phyloP scores from a whole-genome alignment of 2,113 vertebrate species.

The Echinops telfairi region DNA sequence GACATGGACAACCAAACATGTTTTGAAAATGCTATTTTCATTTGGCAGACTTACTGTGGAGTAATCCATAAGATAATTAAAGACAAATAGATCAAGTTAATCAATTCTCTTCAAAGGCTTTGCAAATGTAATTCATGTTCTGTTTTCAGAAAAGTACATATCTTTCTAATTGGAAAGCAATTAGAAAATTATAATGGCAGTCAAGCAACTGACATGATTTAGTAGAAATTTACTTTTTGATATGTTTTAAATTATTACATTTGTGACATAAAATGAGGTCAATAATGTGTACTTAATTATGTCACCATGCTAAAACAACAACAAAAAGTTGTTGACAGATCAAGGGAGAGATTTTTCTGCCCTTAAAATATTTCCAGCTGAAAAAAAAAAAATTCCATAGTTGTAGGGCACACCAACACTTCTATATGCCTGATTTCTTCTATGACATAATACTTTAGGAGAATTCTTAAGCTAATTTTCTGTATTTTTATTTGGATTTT shows the following conservation, averaged over 20 bases:
- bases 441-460: background rate
- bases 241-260: background rate
- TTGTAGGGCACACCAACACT: background rate
- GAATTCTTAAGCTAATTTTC: constrained; percentile 33
- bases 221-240: background rate
- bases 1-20: background rate
- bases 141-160: background rate
- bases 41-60: background rate
- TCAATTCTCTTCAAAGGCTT: background rate
- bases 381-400: background rate
- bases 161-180: background rate
- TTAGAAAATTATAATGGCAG: constrained; percentile 33
- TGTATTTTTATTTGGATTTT: constrained; percentile 48
- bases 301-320: background rate
- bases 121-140: background rate
- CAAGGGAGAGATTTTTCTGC: constrained; percentile 1
- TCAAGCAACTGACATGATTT: background rate
- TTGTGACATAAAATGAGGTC: background rate
- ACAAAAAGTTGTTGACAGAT: background rate
- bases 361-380: background rate
- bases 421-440: background rate
- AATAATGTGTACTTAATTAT: background rate
- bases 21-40: background rate
- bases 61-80: constrained; percentile 2
- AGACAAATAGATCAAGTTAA: constrained; percentile 1